phyloP scores from a whole-genome alignment of 2,888 invertebrate species.

The Tuberolachnus salignus region DNA sequence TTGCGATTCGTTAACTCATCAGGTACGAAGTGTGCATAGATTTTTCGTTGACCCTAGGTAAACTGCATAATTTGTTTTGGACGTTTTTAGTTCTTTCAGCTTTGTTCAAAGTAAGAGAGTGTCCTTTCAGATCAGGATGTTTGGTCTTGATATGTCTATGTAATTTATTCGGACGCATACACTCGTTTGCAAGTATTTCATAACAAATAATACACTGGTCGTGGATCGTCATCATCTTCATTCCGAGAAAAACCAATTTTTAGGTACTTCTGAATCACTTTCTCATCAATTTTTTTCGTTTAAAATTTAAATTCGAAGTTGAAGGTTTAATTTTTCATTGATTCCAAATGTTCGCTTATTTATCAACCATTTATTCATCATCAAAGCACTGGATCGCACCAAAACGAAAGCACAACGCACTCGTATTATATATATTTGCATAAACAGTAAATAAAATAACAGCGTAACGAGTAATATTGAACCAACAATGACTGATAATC shows the following conservation, averaged over 20 bases:
- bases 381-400: neutral
- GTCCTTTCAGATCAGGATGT: conserved; percentile 10
- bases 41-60: neutral
- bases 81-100: neutral
- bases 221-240: conserved; percentile 17
- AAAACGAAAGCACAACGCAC: conserved; percentile 2
- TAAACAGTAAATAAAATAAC: neutral
- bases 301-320: conserved; percentile 12
- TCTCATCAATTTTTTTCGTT: conserved; percentile 18
- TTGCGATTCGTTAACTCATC: neutral
- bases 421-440: conserved; percentile 8
- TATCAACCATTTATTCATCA: conserved; percentile 15
- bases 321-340: conserved; percentile 10
- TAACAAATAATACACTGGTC: conserved; percentile 20
- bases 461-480: conserved; percentile 11
- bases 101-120: conserved; percentile 1
- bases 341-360: conserved; percentile 20
- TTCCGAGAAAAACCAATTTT: conserved; percentile 18
- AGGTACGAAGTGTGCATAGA: neutral
- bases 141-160: neutral
- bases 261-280: conserved; percentile 20
- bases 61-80: neutral
- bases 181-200: conserved; percentile 21
- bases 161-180: conserved; percentile 23
- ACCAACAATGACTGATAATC: conserved; percentile 2